Conservation (phyloP, 2,888 invertebrate species). For the Neuroscelio doddi region DNA sequence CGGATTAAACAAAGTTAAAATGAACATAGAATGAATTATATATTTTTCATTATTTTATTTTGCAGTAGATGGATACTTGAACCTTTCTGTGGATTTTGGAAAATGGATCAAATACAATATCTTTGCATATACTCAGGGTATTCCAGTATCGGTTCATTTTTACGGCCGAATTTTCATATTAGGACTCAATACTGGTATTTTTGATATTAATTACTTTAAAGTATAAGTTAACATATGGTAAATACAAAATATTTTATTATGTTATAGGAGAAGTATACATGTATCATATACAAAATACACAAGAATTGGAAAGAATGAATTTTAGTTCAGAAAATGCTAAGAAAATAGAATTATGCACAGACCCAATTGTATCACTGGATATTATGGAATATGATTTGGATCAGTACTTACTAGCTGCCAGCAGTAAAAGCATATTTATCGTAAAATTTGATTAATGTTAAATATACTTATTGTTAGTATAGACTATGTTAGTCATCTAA, state of each 20-base stretch:
- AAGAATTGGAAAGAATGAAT: conserved; percentile 48
- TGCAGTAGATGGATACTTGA: conserved; percentile 56
- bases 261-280: conserved; percentile 56
- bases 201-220: too few relatives aligned
- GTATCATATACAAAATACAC: conserved; percentile 47
- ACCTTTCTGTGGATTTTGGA: conserved; percentile 51
- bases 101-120: conserved; percentile 56
- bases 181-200: conserved; percentile 59
- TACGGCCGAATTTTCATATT: conserved; percentile 53
- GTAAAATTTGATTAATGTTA: conserved; percentile 44
- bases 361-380: conserved; percentile 55
- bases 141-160: conserved; percentile 54
- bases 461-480: conserved; percentile 11
- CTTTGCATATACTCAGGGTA: conserved; percentile 47
- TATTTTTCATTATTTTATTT: conserved; percentile 3
- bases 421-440: conserved; percentile 45
- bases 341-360: conserved; percentile 45
- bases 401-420: conserved; percentile 54
- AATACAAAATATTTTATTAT: too few relatives aligned
- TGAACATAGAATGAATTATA: too few relatives aligned
- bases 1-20: too few relatives aligned
- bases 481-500: conserved; percentile 16
- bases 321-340: conserved; percentile 47
- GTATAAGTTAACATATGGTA: too few relatives aligned
- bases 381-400: conserved; percentile 49